Conservation (phyloP, 2,113 vertebrate genomes). For the Urocolius indicus region DNA sequence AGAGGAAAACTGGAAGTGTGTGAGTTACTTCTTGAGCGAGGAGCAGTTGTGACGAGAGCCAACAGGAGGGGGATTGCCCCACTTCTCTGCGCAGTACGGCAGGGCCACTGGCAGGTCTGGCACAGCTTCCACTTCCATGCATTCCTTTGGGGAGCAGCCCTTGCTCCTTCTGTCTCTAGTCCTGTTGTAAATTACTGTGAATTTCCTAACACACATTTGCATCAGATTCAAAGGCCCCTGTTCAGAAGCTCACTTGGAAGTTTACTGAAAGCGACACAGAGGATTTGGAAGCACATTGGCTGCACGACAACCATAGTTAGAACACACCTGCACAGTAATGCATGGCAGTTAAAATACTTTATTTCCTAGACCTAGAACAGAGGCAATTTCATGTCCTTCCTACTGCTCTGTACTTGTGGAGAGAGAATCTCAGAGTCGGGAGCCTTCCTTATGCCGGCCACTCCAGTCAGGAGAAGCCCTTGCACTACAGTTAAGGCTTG, state of each 20-base stretch:
- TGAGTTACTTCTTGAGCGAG: conserved; percentile 82
- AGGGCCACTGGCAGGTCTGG: conserved; percentile 96
- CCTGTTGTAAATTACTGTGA: no score
- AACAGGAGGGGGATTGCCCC: conserved; percentile 89
- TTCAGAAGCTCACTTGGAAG: not conserved
- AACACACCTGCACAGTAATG: not conserved
- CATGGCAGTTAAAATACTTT: not conserved
- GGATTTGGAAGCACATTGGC: accelerated
- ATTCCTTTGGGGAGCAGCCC: accelerated
- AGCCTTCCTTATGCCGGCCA: not conserved
- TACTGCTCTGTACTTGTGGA: not conserved
- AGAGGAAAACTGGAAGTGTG: conserved; percentile 93
- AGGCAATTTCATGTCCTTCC: not conserved
- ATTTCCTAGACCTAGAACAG: not conserved
- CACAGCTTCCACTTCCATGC: not conserved
- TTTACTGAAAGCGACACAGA: not conserved
- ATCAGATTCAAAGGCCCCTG: not conserved
- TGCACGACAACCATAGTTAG: not conserved
- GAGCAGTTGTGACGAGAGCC: conserved; percentile 82
- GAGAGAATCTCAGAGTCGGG: not conserved
- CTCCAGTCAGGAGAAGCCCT: not conserved
- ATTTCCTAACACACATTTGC: accelerated
- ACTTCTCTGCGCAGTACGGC: conserved; percentile 90
- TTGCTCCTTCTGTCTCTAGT: accelerated
- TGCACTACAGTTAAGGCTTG: not conserved